Base-by-base conservation (phyloP, 1,140 invertebrate species). In the Brachionus angularis region DNA sequence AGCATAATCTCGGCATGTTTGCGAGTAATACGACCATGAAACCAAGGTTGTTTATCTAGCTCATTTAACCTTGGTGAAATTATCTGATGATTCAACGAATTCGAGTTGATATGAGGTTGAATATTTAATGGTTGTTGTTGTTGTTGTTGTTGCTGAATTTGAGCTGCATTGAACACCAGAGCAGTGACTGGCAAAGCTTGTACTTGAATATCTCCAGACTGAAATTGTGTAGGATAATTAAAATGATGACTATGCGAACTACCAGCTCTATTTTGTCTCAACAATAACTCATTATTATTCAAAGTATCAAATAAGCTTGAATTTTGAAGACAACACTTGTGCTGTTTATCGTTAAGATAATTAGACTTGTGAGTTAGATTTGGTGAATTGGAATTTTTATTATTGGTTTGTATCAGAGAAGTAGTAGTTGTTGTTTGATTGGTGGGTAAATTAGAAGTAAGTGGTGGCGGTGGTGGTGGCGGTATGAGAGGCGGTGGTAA, bases 1-100 rank as follows among this genome's bases (percentile, higher is more conserved):
- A 71, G 31, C 31, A 47, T 58, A 47, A 27, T 34, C 31, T 71
- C 70, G 8, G 70, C 70, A 55, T 42, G 34, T 47, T 49, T 53
- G 18, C 70, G 49, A 33, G 70, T 55, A 4, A 71, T 58, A 8
- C 36, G 7, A n/a, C 50, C 49, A 47, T 53, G 50, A 61, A 55
- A 71, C 70, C 70, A 71, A n/a, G 62, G 62, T 21, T 50, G 47
- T 36, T 33, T 47, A 10, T 50, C 42, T 10, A 67, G 31, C 2
- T 67, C 62, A 29, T 67, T 31, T 29, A 39, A 23, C 8, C 3
- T 47, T 36, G 62, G 62, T 2, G 62, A 58, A 4, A 34, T 18
- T 12, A 58, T 58, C 25, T 58, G 53, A 39, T 7, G 23, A 12
- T 27, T 31, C 33, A 55, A 23, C 23, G 36, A n/a, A n/a, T n/a